A percentile compares a stretch with the other conserved stretches of the same genome.
phyloP scores from a whole-genome alignment of 1,140 invertebrate species.

The Colletes latitarsis region DNA sequence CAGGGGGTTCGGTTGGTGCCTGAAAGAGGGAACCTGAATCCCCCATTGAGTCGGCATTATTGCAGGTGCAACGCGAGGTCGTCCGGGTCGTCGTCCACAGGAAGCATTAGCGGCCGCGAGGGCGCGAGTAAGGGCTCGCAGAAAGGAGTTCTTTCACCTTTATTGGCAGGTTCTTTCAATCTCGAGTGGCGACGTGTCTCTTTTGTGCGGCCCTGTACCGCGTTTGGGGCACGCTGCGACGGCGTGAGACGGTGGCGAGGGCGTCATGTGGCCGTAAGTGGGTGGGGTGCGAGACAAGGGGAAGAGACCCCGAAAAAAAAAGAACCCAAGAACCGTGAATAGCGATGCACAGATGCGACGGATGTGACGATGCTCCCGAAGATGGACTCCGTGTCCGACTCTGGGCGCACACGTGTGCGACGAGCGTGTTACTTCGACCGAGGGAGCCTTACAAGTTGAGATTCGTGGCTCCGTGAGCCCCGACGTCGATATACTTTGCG shows the following conservation, averaged over 20 bases:
- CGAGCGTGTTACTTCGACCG: no score
- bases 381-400: conserved; percentile 31
- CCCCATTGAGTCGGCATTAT: conserved; percentile 37
- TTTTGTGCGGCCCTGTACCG: conserved; percentile 52
- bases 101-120: conserved; percentile 29
- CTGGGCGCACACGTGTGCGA: no score
- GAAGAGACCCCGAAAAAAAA: conserved; percentile 22
- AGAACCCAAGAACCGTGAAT: conserved; percentile 65
- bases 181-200: conserved; percentile 31
- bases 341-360: conserved; percentile 77
- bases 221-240: conserved; percentile 44
- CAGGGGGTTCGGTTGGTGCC: background rate
- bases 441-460: conserved; percentile 33
- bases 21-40: background rate
- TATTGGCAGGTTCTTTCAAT: conserved; percentile 38
- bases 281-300: conserved; percentile 37
- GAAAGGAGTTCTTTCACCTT: conserved; percentile 24
- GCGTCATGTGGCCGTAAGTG: conserved; percentile 64
- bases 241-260: conserved; percentile 44
- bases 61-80: conserved; percentile 38
- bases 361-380: conserved; percentile 70
- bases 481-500: conserved; percentile 11
- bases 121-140: conserved; percentile 27
- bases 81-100: background rate
- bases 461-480: conserved; percentile 19